These are phyloP conservation scores for Teinopalpus imperialis DNA, from an alignment of 2,888 invertebrate species.

Conservation along the genomic window DNA sequence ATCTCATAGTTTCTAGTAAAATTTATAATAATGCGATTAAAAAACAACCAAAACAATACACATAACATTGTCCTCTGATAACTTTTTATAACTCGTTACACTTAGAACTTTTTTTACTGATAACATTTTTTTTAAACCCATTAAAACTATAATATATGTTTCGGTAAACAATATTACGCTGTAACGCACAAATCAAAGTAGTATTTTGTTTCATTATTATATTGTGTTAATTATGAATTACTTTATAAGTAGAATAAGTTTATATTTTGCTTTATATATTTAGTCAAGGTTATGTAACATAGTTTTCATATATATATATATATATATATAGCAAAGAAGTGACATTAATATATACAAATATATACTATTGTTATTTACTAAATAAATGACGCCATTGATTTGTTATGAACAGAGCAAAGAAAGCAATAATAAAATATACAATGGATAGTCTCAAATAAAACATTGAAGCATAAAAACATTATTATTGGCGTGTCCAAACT, in stretches of 20 bases:
- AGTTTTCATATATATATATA: slow-evolving; percentile 10
- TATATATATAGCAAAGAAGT: slow-evolving; percentile 12
- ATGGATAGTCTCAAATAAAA: too few relatives aligned
- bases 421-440: too few relatives aligned
- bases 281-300: slow-evolving; percentile 15
- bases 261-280: slow-evolving; percentile 13
- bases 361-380: slow-evolving; percentile 6
- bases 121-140: neutral
- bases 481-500: too few relatives aligned
- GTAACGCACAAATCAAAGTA: slow-evolving; percentile 15
- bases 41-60: too few relatives aligned
- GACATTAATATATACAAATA: slow-evolving; percentile 1
- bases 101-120: slow-evolving; percentile 4
- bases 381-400: too few relatives aligned
- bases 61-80: too few relatives aligned
- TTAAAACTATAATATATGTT: too few relatives aligned
- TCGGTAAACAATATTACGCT: slow-evolving; percentile 7
- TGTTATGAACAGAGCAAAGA: too few relatives aligned
- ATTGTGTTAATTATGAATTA: slow-evolving; percentile 7
- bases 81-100: slow-evolving; percentile 18
- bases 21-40: too few relatives aligned
- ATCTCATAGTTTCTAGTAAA: too few relatives aligned
- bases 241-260: slow-evolving; percentile 11
- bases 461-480: too few relatives aligned
- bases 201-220: slow-evolving; percentile 5